Conservation (phyloP, 2,113 vertebrate genomes). For the Rhynchomys soricoides region DNA sequence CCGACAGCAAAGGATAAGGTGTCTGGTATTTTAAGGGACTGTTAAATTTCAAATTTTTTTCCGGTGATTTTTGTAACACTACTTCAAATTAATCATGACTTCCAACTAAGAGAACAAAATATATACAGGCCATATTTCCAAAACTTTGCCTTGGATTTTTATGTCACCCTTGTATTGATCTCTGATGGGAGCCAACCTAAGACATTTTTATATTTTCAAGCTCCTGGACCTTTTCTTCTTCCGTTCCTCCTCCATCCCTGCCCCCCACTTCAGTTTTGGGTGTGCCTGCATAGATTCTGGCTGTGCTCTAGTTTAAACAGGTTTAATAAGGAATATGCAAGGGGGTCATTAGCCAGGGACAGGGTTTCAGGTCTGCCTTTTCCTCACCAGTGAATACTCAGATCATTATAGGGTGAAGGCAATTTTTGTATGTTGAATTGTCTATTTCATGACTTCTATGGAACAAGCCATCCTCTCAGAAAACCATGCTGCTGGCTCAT, state of each 20-base stretch:
- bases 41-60: background rate
- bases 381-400: background rate
- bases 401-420: background rate
- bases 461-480: background rate
- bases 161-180: background rate
- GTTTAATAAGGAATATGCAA: background rate
- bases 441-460: background rate
- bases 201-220: background rate
- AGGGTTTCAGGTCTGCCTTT: background rate
- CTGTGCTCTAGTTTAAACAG: background rate
- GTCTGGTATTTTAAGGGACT: background rate
- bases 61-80: background rate
- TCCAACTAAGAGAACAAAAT: slow-evolving; percentile 38
- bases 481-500: background rate
- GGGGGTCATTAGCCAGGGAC: background rate
- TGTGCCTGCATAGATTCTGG: background rate
- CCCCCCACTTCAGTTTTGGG: background rate
- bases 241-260: background rate
- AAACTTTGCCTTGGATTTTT: background rate
- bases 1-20: background rate
- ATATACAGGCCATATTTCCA: background rate
- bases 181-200: background rate
- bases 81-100: background rate
- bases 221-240: no score
- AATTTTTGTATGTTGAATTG: background rate